A percentile compares a stretch with the other conserved stretches of the same genome.
phyloP scores from a whole-genome alignment of 1,140 invertebrate genomes.

The Euglossa dilemma region DNA sequence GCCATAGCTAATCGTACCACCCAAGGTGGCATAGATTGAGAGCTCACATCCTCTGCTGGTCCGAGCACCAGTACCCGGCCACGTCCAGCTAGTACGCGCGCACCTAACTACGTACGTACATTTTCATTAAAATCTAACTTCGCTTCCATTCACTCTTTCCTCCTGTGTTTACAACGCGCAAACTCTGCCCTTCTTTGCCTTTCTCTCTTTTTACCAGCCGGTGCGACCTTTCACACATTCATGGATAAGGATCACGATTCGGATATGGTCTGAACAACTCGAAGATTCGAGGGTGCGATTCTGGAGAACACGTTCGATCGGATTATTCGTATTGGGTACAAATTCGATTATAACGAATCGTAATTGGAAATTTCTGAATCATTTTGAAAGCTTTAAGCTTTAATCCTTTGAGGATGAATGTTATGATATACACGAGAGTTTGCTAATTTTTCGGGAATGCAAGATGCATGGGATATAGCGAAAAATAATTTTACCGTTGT shows the following conservation, averaged over 20 bases:
- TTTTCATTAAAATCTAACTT: conserved; percentile 11
- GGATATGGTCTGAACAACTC: no score
- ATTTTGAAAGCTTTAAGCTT: no score
- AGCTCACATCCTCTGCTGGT: conserved; percentile 79
- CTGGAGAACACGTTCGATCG: no score
- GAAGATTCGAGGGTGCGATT: not conserved
- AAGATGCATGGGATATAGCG: no score
- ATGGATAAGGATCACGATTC: no score
- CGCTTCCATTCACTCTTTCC: not conserved
- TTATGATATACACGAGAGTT: no score
- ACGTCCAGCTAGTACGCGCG: conserved; percentile 33
- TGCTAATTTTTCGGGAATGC: no score
- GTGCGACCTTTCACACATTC: not conserved
- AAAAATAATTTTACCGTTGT: no score
- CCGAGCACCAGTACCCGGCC: not conserved
- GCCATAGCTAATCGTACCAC: conserved; percentile 81
- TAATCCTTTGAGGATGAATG: no score
- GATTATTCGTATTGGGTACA: no score
- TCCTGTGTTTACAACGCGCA: not conserved
- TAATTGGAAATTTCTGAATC: no score
- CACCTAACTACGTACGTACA: conserved; percentile 32
- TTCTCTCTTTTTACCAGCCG: not conserved
- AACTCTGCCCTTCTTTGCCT: not conserved
- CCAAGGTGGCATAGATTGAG: conserved; percentile 83
- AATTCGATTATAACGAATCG: no score